Percentiles rank a stretch among this genome's conserved stretches.
These are phyloP conservation scores for Riparia riparia DNA, from an alignment of 2,113 vertebrate genomes.

Conservation along the genomic window DNA sequence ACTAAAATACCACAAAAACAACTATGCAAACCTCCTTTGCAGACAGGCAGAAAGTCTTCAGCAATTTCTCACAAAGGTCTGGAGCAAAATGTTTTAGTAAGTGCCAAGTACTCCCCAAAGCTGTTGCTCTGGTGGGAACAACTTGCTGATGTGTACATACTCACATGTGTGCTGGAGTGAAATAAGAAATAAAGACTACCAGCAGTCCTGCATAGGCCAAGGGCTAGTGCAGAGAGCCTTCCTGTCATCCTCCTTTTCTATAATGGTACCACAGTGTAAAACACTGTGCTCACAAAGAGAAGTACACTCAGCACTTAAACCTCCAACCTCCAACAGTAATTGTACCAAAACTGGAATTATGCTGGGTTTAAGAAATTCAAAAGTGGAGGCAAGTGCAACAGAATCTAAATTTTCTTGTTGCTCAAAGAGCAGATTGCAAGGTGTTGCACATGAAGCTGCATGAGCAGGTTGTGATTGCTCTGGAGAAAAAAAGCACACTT, in stretches of 20 bases:
- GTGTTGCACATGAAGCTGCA: not conserved
- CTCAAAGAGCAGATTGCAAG: slow-evolving; percentile 2
- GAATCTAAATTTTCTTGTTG: not conserved
- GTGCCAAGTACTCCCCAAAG: not conserved
- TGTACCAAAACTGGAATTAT: not conserved
- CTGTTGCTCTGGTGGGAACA: not conserved
- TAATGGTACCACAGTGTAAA: not conserved
- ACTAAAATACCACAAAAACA: not conserved
- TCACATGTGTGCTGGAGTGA: not conserved
- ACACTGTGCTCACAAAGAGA: not conserved
- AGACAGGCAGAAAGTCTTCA: not conserved
- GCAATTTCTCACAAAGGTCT: not conserved
- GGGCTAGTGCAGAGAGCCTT: not conserved
- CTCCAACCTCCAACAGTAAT: not conserved
- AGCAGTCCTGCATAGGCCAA: not conserved
- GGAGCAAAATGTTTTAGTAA: not conserved
- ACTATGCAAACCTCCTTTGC: not conserved
- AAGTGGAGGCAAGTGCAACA: not conserved
- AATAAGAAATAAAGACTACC: not conserved
- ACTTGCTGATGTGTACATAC: not conserved
- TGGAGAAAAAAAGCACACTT: not conserved
- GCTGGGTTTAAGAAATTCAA: not conserved
- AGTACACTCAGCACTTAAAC: not conserved
- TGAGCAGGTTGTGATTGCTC: not conserved
- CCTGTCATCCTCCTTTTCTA: not conserved